These are phyloP conservation scores for Trematocara macrostoma DNA, from an alignment of 2,113 vertebrate species.

Conservation along the genomic window DNA sequence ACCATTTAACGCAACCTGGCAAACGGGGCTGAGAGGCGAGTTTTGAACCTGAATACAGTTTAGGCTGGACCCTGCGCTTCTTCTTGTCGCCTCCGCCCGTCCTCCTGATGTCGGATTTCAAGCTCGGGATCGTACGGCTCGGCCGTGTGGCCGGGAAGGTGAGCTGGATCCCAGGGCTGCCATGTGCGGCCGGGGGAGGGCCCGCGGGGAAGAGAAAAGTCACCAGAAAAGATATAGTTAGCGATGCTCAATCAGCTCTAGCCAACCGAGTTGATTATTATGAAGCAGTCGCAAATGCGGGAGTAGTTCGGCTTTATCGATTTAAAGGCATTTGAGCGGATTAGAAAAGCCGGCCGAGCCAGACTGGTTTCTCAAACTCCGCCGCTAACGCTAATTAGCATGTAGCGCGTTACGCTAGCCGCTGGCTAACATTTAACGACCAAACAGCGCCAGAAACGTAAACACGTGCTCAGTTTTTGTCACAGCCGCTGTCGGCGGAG, in stretches of 20 bases:
- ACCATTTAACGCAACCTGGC: slow-evolving; percentile 42
- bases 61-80: slow-evolving; percentile 25
- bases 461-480: background rate
- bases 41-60: slow-evolving; percentile 1
- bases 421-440: background rate
- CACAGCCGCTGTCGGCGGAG: background rate
- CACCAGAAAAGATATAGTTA: background rate
- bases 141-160: slow-evolving; percentile 97
- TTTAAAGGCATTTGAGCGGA: slow-evolving; percentile 16
- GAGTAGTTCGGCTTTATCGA: background rate
- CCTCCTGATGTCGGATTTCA: slow-evolving; percentile 90
- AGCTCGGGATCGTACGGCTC: slow-evolving; percentile 92
- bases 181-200: slow-evolving; percentile 76
- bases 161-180: slow-evolving; percentile 70
- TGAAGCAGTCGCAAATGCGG: background rate
- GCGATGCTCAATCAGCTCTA: background rate
- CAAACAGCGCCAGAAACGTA: background rate
- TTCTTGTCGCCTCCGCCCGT: slow-evolving; percentile 14
- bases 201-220: slow-evolving; percentile 42
- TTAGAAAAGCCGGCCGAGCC: slow-evolving; percentile 44
- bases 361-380: slow-evolving; percentile 15
- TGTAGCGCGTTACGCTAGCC: slow-evolving; percentile 1
- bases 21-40: slow-evolving; percentile 62
- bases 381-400: slow-evolving; percentile 53
- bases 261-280: background rate